phyloP scores from a whole-genome alignment of 2,113 vertebrate species.

The Furnarius figulus region DNA sequence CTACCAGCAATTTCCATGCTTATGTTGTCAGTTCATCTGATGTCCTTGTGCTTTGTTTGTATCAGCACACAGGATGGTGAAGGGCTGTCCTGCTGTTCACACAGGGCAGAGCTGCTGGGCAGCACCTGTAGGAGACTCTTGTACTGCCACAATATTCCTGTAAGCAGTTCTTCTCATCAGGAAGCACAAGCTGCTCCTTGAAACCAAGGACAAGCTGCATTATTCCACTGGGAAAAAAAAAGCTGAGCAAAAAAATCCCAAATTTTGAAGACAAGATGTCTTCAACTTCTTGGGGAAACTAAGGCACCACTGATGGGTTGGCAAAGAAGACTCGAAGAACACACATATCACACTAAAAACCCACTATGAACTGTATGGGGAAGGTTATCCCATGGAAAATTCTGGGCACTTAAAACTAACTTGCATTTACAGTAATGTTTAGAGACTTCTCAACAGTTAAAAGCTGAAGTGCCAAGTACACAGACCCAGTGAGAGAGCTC shows the following conservation, averaged over 20 bases:
- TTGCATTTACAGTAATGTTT: rapidly evolving
- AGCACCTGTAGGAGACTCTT: not conserved
- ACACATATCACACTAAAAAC: not conserved
- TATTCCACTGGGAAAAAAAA: not conserved
- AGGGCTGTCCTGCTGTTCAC: not conserved
- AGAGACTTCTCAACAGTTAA: not conserved
- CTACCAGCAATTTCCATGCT: not conserved
- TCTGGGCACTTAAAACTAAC: not conserved
- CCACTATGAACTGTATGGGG: not conserved
- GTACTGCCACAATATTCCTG: not conserved
- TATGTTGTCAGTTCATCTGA: not conserved
- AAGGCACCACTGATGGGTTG: not conserved
- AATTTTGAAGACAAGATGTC: not conserved
- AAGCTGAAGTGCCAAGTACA: not conserved
- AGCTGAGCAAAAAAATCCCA: not conserved
- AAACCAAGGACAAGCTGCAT: not conserved
- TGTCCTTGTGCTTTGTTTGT: not conserved
- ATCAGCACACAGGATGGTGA: not conserved
- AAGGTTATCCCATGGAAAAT: not conserved
- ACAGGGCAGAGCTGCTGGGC: not conserved
- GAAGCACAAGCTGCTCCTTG: not conserved
- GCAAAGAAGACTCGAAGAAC: not conserved
- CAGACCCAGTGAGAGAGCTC: rapidly evolving
- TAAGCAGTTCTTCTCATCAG: not conserved
- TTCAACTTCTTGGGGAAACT: not conserved